A percentile compares a stretch with the other conserved stretches of the same genome.
These are phyloP conservation scores for Rhombomys opimus DNA, from an alignment of 2,113 vertebrate genomes.

Conservation along the genomic window DNA sequence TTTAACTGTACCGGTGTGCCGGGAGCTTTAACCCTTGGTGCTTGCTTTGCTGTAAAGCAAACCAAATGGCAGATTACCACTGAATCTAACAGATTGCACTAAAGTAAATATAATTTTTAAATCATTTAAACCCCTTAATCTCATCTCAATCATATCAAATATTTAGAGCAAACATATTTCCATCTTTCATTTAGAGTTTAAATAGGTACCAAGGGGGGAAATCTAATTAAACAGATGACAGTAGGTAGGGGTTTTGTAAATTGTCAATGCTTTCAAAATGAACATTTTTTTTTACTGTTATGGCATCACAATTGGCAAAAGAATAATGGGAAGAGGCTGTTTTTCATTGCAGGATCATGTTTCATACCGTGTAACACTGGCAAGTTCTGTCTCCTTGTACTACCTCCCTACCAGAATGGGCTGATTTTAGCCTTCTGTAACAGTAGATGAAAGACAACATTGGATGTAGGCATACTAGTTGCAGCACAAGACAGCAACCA, in stretches of 20 bases:
- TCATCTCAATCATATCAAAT: constrained; percentile 86
- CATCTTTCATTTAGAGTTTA: constrained; percentile 83
- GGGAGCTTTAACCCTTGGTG: constrained; percentile 74
- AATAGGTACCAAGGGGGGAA: constrained; percentile 78
- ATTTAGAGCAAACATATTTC: constrained; percentile 83
- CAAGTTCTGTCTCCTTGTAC: constrained; percentile 65
- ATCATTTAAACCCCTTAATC: constrained; percentile 89
- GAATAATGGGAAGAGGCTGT: constrained; percentile 48
- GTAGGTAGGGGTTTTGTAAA: constrained; percentile 70
- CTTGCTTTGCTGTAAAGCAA: constrained; percentile 75
- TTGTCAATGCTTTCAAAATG: constrained; percentile 64
- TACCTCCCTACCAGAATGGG: constrained; percentile 44
- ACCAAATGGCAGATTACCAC: constrained; percentile 85
- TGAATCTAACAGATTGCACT: constrained; percentile 88
- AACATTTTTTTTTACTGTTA: constrained; percentile 74
- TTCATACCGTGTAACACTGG: constrained; percentile 60
- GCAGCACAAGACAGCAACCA: constrained; percentile 82
- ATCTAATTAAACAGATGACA: constrained; percentile 79
- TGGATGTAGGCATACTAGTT: constrained; percentile 78
- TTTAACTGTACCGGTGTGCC: constrained; percentile 57
- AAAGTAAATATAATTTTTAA: constrained; percentile 89
- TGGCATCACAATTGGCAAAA: constrained; percentile 58
- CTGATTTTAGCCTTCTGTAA: constrained; percentile 71
- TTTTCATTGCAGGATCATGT: constrained; percentile 44
- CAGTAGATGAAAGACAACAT: constrained; percentile 66